Conservation (phyloP, 2,888 invertebrate species). For the Carabus problematicus region DNA sequence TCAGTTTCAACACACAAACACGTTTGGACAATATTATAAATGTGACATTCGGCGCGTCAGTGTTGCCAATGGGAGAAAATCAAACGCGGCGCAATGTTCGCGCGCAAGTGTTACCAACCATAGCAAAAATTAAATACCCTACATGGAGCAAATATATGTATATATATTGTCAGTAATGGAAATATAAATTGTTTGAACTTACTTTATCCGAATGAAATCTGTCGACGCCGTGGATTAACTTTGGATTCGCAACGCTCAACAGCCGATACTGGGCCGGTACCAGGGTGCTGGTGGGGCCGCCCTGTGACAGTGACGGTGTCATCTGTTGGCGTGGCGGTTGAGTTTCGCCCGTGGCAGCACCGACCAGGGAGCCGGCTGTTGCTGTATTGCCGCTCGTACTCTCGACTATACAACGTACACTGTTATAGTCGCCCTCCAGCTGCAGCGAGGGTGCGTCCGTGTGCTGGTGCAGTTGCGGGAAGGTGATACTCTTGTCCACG, state of each 20-base stretch:
- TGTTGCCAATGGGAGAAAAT: too few relatives aligned
- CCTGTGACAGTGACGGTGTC: conserved; percentile 54
- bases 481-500: conserved; percentile 22
- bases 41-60: too few relatives aligned
- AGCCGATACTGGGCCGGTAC: conserved; percentile 58
- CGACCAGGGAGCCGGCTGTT: not conserved
- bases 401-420: conserved; percentile 57
- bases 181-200: not conserved
- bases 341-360: conserved; percentile 40
- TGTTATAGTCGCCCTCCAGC: conserved; percentile 57
- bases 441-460: conserved; percentile 53
- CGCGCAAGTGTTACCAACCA: not conserved
- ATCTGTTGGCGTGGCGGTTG: conserved; percentile 58
- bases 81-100: not conserved
- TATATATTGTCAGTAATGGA: too few relatives aligned
- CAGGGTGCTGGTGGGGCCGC: conserved; percentile 55
- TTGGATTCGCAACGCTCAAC: conserved; percentile 49
- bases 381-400: conserved; percentile 6
- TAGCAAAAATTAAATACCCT: not conserved
- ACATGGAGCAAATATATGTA: not conserved
- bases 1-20: too few relatives aligned
- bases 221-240: conserved; percentile 16
- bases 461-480: conserved; percentile 13
- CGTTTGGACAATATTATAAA: too few relatives aligned
- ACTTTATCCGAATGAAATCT: conserved; percentile 28